Conservation (phyloP, 2,888 invertebrate species). For the Abrostola triplasia region DNA sequence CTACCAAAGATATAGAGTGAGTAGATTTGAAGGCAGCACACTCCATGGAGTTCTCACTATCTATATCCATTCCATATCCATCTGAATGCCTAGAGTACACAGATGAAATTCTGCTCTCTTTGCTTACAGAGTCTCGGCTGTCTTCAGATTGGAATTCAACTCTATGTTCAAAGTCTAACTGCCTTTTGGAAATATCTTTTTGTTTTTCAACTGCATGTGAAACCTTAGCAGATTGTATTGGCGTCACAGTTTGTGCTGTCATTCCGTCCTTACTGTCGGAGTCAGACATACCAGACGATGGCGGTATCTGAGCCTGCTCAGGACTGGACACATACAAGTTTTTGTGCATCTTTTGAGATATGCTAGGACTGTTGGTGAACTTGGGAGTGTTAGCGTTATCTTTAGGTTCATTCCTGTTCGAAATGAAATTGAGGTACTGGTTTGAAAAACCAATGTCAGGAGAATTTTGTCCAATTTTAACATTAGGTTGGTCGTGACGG, state of each 20-base stretch:
- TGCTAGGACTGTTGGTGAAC: conserved; percentile 84
- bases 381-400: conserved; percentile 87
- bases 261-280: conserved; percentile 85
- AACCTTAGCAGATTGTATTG: conserved; percentile 83
- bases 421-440: conserved; percentile 84
- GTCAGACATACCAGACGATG: conserved; percentile 84
- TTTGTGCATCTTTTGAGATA: conserved; percentile 87
- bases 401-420: conserved; percentile 86
- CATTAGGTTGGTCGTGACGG: conserved; percentile 82
- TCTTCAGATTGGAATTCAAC: conserved; percentile 84
- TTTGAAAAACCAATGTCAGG: conserved; percentile 85
- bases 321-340: conserved; percentile 86
- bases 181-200: conserved; percentile 85
- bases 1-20: conserved; percentile 83
- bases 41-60: conserved; percentile 87
- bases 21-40: conserved; percentile 83
- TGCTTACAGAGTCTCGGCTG: conserved; percentile 84
- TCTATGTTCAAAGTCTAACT: conserved; percentile 84
- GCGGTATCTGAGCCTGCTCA: conserved; percentile 85
- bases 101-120: conserved; percentile 83
- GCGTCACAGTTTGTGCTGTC: conserved; percentile 80
- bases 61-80: conserved; percentile 85
- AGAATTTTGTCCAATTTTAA: conserved; percentile 78
- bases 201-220: conserved; percentile 77
- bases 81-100: conserved; percentile 83